phyloP scores from a whole-genome alignment of 2,888 invertebrate species.

The Laothoe populi region DNA sequence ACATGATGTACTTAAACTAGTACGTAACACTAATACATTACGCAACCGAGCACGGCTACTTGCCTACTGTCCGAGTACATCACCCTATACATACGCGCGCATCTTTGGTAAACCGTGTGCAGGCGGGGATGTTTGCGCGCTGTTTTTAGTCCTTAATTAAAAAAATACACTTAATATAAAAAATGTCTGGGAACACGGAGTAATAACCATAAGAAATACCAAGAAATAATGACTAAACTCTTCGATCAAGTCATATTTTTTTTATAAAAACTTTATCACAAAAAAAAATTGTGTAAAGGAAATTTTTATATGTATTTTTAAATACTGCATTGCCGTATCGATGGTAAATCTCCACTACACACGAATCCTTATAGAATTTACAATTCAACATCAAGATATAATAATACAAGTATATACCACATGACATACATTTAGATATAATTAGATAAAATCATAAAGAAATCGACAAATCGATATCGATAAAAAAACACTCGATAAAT shows the following conservation, averaged over 20 bases:
- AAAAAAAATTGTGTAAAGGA: not conserved
- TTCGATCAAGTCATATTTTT: not conserved
- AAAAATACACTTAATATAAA: constrained; percentile 4
- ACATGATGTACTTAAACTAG: constrained; percentile 22
- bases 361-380: not conserved
- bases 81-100: constrained; percentile 41
- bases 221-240: too few relatives aligned
- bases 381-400: not conserved
- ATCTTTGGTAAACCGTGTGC: constrained; percentile 61
- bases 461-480: constrained; percentile 10
- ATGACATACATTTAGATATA: constrained; percentile 2
- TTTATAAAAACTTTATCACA: not conserved
- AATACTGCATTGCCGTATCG: not conserved
- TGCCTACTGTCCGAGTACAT: constrained; percentile 33
- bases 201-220: not conserved
- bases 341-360: not conserved
- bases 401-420: not conserved
- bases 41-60: constrained; percentile 52
- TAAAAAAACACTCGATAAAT: constrained; percentile 4
- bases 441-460: not conserved
- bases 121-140: constrained; percentile 59
- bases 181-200: too few relatives aligned
- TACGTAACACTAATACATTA: constrained; percentile 41
- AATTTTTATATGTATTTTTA: not conserved
- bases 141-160: not conserved